These are phyloP conservation scores for Glaucomys volans DNA, from an alignment of 2,113 vertebrate species.

Conservation along the genomic window DNA sequence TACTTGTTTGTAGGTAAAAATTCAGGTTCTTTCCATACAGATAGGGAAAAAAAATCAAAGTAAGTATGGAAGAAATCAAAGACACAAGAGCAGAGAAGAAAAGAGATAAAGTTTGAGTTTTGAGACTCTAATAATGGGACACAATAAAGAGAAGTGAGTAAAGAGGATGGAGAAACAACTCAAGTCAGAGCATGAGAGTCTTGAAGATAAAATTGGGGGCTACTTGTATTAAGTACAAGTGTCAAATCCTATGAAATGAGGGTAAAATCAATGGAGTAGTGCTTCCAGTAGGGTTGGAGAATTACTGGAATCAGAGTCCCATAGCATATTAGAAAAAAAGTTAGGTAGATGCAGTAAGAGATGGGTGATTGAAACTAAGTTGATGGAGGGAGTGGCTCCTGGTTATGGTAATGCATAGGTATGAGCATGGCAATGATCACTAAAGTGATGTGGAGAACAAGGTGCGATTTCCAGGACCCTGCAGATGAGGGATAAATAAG, in stretches of 20 bases:
- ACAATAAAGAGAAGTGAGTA: neutral
- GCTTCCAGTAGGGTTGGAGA: neutral
- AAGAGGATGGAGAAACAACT: neutral
- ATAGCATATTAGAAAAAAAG: neutral
- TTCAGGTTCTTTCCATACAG: neutral
- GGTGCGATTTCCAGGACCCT: neutral
- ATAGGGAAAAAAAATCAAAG: too few relatives aligned
- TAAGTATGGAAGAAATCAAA: neutral
- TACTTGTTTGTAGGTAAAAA: neutral
- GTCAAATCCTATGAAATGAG: neutral
- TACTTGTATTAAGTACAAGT: neutral
- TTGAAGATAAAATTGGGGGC: neutral
- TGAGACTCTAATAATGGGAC: neutral
- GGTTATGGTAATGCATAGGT: neutral
- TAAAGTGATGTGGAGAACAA: neutral
- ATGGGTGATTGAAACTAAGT: neutral
- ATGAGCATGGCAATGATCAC: neutral
- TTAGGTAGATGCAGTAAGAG: neutral
- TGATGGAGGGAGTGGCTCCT: neutral
- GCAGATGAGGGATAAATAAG: neutral
- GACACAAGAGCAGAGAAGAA: neutral
- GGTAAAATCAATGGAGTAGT: neutral
- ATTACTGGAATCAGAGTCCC: neutral
- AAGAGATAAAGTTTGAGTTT: neutral
- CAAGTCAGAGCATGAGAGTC: neutral